A percentile compares a stretch with the other conserved stretches of the same genome.
phyloP scores from a whole-genome alignment of 1,140 invertebrate genomes.

The Drosophila sulfurigaster region DNA sequence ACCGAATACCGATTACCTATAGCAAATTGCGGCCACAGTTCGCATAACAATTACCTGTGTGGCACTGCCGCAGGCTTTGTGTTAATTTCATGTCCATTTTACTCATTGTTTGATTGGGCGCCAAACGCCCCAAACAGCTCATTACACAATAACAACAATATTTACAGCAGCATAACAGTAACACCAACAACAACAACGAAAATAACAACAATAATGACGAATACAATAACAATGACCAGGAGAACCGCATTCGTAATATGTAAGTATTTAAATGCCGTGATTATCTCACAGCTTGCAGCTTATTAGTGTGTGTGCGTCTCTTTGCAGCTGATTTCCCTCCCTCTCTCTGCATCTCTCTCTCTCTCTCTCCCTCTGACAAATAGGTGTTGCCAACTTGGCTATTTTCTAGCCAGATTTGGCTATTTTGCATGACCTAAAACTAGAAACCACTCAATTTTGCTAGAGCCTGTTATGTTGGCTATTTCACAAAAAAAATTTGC shows the following conservation, averaged over 20 bases:
- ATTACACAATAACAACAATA: constrained; percentile 46
- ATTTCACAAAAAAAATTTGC: too few relatives aligned
- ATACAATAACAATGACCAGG: constrained; percentile 38
- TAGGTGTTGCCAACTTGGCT: too few relatives aligned
- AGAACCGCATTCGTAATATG: constrained; percentile 41
- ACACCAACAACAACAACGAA: neutral
- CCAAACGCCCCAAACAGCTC: constrained; percentile 53
- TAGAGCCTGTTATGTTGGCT: too few relatives aligned
- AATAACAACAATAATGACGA: constrained; percentile 15
- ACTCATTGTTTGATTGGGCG: constrained; percentile 31
- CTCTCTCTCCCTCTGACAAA: neutral
- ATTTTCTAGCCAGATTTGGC: too few relatives aligned
- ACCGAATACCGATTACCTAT: constrained; percentile 22
- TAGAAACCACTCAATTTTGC: too few relatives aligned
- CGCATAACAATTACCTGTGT: constrained; percentile 48
- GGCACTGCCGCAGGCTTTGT: constrained; percentile 19
- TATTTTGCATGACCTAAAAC: too few relatives aligned
- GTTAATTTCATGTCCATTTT: constrained; percentile 49
- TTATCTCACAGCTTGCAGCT: constrained; percentile 37
- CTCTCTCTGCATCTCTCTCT: neutral
- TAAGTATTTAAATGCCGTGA: constrained; percentile 57
- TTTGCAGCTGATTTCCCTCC: too few relatives aligned
- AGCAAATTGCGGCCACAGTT: constrained; percentile 35
- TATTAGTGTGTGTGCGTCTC: constrained; percentile 10
- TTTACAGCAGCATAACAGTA: constrained; percentile 17